A percentile compares a stretch with the other conserved stretches of the same genome.
Evolutionary conservation across 2,113 vertebrate species (phyloP).

Genomic region (Pholis gunnellus): DNA sequence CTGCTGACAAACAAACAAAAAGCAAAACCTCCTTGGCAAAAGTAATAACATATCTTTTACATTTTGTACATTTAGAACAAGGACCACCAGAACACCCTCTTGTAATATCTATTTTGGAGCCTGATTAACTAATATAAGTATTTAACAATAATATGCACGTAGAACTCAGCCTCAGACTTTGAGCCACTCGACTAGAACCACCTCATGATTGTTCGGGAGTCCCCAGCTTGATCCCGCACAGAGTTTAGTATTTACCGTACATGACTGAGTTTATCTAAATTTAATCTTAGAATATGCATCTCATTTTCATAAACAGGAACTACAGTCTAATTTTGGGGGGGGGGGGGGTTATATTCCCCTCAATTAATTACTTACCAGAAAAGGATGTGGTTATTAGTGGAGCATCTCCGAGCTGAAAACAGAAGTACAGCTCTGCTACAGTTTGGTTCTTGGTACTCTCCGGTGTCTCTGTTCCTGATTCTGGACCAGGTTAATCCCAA

Average conservation of each 20-base stretch:
- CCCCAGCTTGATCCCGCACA: neutral
- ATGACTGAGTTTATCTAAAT: neutral
- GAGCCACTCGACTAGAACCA: neutral
- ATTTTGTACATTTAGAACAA: neutral
- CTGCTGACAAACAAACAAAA: too few relatives aligned
- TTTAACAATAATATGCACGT: neutral
- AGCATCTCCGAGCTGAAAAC: neutral
- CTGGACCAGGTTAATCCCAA: neutral
- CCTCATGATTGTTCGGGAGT: neutral
- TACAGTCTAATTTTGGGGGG: neutral
- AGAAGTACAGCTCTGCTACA: conserved; percentile 10
- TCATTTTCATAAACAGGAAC: conserved; percentile 59
- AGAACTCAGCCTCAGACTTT: neutral
- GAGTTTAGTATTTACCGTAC: conserved; percentile 7
- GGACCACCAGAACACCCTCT: neutral
- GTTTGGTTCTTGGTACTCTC: neutral
- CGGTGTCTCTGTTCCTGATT: conserved; percentile 46
- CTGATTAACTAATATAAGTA: neutral
- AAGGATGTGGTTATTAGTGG: conserved; percentile 44
- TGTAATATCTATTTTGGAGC: neutral
- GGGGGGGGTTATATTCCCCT: neutral
- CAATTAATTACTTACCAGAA: conserved; percentile 34
- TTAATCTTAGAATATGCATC: conserved; percentile 7
- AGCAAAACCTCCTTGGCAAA: too few relatives aligned
- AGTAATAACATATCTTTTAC: neutral